phyloP scores from a whole-genome alignment of 2,797 vertebrate species.

The Melanotaenia maccullochi region DNA sequence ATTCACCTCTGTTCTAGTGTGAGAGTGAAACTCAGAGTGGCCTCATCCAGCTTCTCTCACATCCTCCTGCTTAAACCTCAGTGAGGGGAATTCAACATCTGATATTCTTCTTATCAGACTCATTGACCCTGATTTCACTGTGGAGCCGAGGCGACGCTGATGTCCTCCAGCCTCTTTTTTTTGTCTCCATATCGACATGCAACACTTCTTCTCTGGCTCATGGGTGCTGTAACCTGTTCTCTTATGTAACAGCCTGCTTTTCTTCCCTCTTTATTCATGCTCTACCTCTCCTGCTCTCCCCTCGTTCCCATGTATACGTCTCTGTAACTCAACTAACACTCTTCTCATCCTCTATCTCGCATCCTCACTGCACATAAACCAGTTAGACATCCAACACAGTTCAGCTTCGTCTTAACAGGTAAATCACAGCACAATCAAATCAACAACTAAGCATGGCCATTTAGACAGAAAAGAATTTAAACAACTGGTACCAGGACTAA shows the following conservation, averaged over 20 bases:
- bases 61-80: slow-evolving; percentile 27
- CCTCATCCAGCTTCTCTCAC: slow-evolving; percentile 32
- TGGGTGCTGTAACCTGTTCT: slow-evolving; percentile 27
- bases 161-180: slow-evolving; percentile 17
- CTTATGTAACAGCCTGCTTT: slow-evolving; percentile 48
- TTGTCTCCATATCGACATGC: slow-evolving; percentile 34
- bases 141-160: slow-evolving; percentile 23
- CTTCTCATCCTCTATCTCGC: slow-evolving; percentile 30
- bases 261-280: slow-evolving; percentile 19
- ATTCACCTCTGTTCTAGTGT: slow-evolving; percentile 26
- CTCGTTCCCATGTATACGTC: slow-evolving; percentile 12
- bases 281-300: slow-evolving; percentile 12
- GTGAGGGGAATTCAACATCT: slow-evolving; percentile 66
- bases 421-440: slow-evolving; percentile 56
- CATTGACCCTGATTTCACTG: slow-evolving; percentile 64
- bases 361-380: slow-evolving; percentile 44
- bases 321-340: slow-evolving; percentile 23
- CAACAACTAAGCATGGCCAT: slow-evolving; percentile 48
- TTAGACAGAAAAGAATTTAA: slow-evolving; percentile 46
- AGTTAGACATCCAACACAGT: slow-evolving; percentile 48
- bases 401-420: slow-evolving; percentile 47
- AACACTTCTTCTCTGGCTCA: slow-evolving; percentile 29
- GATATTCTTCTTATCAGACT: slow-evolving; percentile 58
- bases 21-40: slow-evolving; percentile 19
- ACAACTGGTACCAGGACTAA: slow-evolving; percentile 41